A percentile compares a stretch with the other conserved stretches of the same genome.
These are phyloP conservation scores for Petromus typicus DNA, from an alignment of 2,113 vertebrate species.

Conservation along the genomic window DNA sequence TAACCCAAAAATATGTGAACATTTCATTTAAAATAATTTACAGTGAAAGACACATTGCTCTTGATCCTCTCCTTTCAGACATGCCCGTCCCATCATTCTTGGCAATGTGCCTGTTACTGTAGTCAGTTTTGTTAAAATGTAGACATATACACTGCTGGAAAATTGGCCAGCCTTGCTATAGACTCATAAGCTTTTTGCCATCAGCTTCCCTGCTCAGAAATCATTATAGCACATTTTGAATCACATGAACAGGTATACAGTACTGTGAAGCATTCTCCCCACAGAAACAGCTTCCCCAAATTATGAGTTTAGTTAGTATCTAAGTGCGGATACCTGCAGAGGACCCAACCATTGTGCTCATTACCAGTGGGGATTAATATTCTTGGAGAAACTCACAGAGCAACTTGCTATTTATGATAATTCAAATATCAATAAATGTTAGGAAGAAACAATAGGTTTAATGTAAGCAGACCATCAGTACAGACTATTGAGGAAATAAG, in stretches of 20 bases:
- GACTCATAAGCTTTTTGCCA: not conserved
- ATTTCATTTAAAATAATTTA: not conserved
- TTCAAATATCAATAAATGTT: not conserved
- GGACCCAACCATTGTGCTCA: not conserved
- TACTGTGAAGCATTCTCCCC: not conserved
- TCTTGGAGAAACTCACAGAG: not conserved
- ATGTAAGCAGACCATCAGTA: not conserved
- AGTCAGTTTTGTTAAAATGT: not conserved
- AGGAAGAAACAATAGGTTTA: conserved; percentile 2
- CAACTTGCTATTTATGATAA: not conserved
- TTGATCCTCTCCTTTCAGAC: not conserved
- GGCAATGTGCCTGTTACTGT: not conserved
- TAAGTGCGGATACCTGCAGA: not conserved
- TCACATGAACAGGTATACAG: not conserved
- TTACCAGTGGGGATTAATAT: not conserved
- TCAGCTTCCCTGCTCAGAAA: not conserved
- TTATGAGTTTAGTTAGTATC: not conserved
- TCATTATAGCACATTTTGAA: not conserved
- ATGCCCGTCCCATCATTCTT: not conserved
- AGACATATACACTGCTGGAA: not conserved
- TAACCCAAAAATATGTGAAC: not conserved
- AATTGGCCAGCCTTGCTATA: not conserved
- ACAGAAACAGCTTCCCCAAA: not conserved
- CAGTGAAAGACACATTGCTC: not conserved
- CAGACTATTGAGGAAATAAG: not conserved